A percentile compares a stretch with the other conserved stretches of the same genome.
Evolutionary conservation across 2,113 vertebrate species (phyloP).

Genomic region (Bos taurus): ARS-UCD2.0 NC_037337.1:43090001-43090500

Average conservation of each 20-base stretch:
- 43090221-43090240: neutral
- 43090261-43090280: neutral
- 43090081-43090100: constrained; percentile 2
- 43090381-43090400: neutral
- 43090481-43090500: neutral
- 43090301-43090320: constrained; percentile 1
- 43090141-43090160: neutral
- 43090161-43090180: neutral
- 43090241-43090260: neutral
- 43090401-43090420: neutral
- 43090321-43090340: neutral
- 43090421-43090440: neutral
- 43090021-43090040: neutral
- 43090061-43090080: neutral
- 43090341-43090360: neutral
- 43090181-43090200: neutral
- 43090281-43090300: neutral
- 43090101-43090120: neutral
- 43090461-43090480: neutral
- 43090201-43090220: neutral
- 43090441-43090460: neutral
- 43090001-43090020: neutral
- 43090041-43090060: neutral
- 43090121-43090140: neutral
- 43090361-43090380: neutral